A percentile compares a stretch with the other conserved stretches of the same genome.
These are phyloP conservation scores for Montipora capitata DNA, from an alignment of 92 coral and sea anemone species.

Conservation along the genomic window DNA sequence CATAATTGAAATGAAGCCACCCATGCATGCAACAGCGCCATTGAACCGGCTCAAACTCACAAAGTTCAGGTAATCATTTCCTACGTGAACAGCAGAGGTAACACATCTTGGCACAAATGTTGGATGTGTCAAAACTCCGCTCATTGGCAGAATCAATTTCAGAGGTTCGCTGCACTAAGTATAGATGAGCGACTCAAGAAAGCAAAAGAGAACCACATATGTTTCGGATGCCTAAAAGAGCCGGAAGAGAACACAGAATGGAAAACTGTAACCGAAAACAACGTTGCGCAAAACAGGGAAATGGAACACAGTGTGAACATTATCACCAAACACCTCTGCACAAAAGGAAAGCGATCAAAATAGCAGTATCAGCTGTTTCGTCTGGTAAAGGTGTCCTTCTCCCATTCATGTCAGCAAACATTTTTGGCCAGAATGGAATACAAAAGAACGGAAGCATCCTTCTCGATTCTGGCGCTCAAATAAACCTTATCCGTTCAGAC, in stretches of 20 bases:
- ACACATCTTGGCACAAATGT: constrained; percentile 30
- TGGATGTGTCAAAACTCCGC: constrained; percentile 56
- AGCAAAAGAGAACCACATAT: constrained; percentile 75
- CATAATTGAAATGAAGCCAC: constrained; percentile 6
- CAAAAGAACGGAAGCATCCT: constrained; percentile 34
- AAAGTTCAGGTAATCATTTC: not conserved
- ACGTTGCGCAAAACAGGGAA: constrained; percentile 54
- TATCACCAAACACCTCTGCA: constrained; percentile 46
- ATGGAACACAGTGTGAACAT: constrained; percentile 28
- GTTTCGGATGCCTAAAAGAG: constrained; percentile 72
- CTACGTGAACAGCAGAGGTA: not conserved
- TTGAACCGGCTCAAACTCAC: constrained; percentile 6
- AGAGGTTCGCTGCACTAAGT: constrained; percentile 50
- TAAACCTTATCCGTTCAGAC: constrained; percentile 62
- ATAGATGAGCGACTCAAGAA: constrained; percentile 42
- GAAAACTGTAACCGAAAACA: constrained; percentile 63
- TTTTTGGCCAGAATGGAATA: constrained; percentile 27
- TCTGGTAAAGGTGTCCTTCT: constrained; percentile 43
- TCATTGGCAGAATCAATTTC: constrained; percentile 72
- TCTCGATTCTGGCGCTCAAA: constrained; percentile 62
- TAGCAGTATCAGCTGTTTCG: constrained; percentile 29
- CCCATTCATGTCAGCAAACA: constrained; percentile 58
- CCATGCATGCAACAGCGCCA: constrained; percentile 66
- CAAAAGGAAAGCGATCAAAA: constrained; percentile 18
- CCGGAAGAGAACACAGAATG: constrained; percentile 65